Conservation (phyloP, 2,113 vertebrate genomes). For the Pelodiscus sinensis region DNA sequence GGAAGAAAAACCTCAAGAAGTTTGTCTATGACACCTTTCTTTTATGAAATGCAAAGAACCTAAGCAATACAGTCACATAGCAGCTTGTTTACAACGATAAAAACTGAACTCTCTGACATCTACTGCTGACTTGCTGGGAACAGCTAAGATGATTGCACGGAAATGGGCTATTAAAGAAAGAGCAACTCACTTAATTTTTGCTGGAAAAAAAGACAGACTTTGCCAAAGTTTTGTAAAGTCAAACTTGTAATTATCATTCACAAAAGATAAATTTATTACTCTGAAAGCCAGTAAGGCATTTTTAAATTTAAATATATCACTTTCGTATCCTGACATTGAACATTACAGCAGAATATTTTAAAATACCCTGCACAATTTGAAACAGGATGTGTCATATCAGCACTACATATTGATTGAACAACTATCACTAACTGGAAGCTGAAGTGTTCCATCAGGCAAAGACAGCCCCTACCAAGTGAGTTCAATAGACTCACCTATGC, state of each 20-base stretch:
- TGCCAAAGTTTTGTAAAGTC: slow-evolving; percentile 40
- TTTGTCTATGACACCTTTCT: background rate
- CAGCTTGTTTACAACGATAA: background rate
- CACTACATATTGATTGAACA: slow-evolving; percentile 24
- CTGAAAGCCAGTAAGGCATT: slow-evolving; percentile 33
- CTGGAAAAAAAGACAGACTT: slow-evolving; percentile 6
- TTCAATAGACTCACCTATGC: background rate
- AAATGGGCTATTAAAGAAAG: slow-evolving; percentile 3
- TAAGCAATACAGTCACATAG: background rate
- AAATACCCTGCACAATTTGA: slow-evolving; percentile 25
- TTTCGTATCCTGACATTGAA: slow-evolving; percentile 28
- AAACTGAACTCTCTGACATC: background rate
- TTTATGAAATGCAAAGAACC: background rate
- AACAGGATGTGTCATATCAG: slow-evolving; percentile 28
- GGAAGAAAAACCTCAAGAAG: background rate
- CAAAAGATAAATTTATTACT: slow-evolving; percentile 34
- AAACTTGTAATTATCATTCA: slow-evolving; percentile 30
- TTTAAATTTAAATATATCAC: slow-evolving; percentile 37
- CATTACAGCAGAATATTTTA: background rate
- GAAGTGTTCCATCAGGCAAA: slow-evolving; percentile 44
- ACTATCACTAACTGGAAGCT: slow-evolving; percentile 52
- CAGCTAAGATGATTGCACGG: background rate
- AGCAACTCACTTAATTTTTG: background rate
- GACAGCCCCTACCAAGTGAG: background rate
- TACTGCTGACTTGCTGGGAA: background rate